phyloP scores from a whole-genome alignment of 2,888 invertebrate genomes.

The Cryptus viduatorius region DNA sequence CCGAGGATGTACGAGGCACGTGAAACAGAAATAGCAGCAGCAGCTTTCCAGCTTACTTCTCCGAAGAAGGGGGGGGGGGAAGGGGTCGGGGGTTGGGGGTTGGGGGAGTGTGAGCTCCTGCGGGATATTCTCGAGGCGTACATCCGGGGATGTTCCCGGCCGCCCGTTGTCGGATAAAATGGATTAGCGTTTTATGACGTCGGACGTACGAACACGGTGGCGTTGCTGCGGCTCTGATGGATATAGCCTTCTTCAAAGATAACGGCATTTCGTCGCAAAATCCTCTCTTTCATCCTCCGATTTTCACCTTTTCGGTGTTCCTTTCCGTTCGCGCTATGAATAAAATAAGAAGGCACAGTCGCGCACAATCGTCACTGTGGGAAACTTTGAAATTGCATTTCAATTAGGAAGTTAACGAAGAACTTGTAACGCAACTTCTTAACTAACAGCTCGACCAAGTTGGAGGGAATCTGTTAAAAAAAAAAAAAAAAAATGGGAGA shows the following conservation, averaged over 20 bases:
- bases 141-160: constrained; percentile 20
- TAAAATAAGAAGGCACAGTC: neutral
- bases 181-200: constrained; percentile 47
- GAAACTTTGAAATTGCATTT: neutral
- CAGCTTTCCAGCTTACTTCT: constrained; percentile 13
- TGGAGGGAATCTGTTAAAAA: neutral
- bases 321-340: neutral
- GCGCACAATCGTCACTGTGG: neutral
- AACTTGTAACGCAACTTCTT: constrained; percentile 1
- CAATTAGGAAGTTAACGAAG: constrained; percentile 1
- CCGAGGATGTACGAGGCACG: constrained; percentile 28
- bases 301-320: neutral
- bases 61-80: neutral
- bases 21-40: constrained; percentile 34
- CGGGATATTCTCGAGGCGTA: constrained; percentile 39
- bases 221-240: constrained; percentile 1
- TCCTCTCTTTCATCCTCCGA: neutral
- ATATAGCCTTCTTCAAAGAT: neutral
- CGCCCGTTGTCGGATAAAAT: constrained; percentile 42
- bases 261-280: neutral
- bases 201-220: constrained; percentile 20
- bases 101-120: constrained; percentile 26
- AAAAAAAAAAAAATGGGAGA: neutral
- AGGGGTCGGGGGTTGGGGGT: neutral
- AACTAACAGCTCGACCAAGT: neutral